Conservation (phyloP, 2,888 invertebrate genomes). For the Nemotelus pantherinus region DNA sequence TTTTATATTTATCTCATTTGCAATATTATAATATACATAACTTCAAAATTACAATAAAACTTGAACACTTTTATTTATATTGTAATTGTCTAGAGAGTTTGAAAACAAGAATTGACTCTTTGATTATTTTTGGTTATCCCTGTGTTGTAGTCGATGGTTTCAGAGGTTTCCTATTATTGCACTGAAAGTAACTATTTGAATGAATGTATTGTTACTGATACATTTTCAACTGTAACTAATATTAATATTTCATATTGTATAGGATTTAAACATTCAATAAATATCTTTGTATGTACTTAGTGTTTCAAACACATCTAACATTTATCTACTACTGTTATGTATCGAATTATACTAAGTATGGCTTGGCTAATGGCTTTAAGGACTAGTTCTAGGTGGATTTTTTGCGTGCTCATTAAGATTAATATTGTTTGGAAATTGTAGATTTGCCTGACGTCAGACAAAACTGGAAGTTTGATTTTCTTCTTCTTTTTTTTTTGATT, state of each 20-base stretch:
- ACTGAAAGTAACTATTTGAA: slow-evolving; percentile 2
- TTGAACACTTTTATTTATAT: too few relatives aligned
- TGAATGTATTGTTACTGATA: not conserved
- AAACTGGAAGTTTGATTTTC: too few relatives aligned
- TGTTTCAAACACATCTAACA: slow-evolving; percentile 19
- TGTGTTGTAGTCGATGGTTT: slow-evolving; percentile 8
- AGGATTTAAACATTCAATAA: slow-evolving; percentile 28
- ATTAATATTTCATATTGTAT: not conserved
- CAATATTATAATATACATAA: too few relatives aligned
- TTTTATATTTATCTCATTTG: too few relatives aligned
- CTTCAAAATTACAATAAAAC: too few relatives aligned
- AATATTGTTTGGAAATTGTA: too few relatives aligned
- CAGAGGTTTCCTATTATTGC: not conserved
- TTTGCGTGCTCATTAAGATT: not conserved
- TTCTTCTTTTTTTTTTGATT: too few relatives aligned
- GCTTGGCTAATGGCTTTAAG: not conserved
- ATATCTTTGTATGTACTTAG: not conserved
- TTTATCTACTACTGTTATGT: slow-evolving; percentile 6
- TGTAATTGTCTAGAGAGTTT: too few relatives aligned
- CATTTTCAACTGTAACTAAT: not conserved
- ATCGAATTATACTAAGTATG: not conserved
- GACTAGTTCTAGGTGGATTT: slow-evolving; percentile 7
- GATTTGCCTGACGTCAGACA: too few relatives aligned
- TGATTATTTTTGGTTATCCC: slow-evolving; percentile 8
- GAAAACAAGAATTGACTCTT: not conserved